Evolutionary conservation across 2,113 vertebrate genomes (phyloP).

Genomic region (Tringa solitaria): DNA sequence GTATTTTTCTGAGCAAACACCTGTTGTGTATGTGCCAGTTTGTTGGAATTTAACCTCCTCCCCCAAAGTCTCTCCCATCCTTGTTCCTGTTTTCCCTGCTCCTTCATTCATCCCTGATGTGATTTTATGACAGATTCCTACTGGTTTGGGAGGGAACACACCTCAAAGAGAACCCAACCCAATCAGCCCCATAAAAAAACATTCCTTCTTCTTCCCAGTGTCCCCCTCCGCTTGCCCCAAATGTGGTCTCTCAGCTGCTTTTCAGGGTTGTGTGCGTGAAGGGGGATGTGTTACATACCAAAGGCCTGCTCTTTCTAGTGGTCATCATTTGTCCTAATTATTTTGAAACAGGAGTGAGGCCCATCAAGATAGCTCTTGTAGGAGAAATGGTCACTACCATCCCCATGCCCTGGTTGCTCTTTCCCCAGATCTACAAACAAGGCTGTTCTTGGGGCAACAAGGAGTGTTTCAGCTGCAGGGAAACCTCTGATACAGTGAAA

Average conservation of each 20-base stretch:
- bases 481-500: background rate
- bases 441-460: background rate
- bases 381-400: background rate
- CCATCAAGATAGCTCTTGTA: background rate
- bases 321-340: background rate
- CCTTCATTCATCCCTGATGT: slow-evolving; percentile 24
- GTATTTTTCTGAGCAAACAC: slow-evolving; percentile 83
- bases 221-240: background rate
- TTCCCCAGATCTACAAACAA: background rate
- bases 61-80: background rate
- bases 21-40: slow-evolving; percentile 80
- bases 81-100: slow-evolving; percentile 13
- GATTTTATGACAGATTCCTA: slow-evolving; percentile 65
- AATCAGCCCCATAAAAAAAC: slow-evolving; percentile 36
- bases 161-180: slow-evolving; percentile 59
- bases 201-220: background rate
- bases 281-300: background rate
- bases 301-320: slow-evolving; percentile 9
- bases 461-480: background rate
- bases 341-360: background rate
- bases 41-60: slow-evolving; percentile 66
- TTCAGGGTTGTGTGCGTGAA: background rate
- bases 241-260: slow-evolving; percentile 6
- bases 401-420: background rate
- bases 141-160: slow-evolving; percentile 46